Evolutionary conservation across 2,888 invertebrate genomes (phyloP), one percentile per base, ranked within the genome.

Genomic region (Epirrhoe alternata): DNA sequence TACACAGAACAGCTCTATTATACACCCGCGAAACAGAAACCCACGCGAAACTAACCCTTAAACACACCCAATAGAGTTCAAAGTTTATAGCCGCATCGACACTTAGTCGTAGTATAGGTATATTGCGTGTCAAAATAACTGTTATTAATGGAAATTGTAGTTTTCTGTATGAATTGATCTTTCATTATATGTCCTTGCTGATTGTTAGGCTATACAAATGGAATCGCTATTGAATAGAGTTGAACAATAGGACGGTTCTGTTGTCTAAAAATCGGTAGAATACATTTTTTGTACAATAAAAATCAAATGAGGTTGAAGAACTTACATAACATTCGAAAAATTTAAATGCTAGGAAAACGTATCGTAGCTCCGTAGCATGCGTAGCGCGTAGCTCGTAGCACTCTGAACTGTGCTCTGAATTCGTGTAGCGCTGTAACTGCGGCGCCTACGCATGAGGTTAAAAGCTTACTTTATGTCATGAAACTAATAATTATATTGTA

Each of bases 61-160:
- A 73, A 24, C 57, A 6, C 62, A 45, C 61, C 31, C 24, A 66
- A 77, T 81, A 78, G 76, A 76, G 70, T 61, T 56, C 57, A 50
- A 54, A 56, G 17, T 65, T 35, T 59, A 35, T 17, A 71, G 72
- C 54, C 60, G n/a, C 17, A 61, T 53, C 51, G 45, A 77, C 69
- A 77, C 58, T 45, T 70, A 69, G 82, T 80, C 72, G 75, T 72
- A 71, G 68, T 59, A 59, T 59, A 51, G 73, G 66, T 78, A 77
- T 85, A 86, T 84, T 85, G 85, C 86, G 83, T 88, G 86, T 86
- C 86, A 87, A 86, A 88, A 87, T 87, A 86, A 86, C 85, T 85
- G 83, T 86, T 86, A 84, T 86, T 84, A 86, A 86, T 85, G 85
- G 80, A 82, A 86, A 85, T 77, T 81, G 79, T 84, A 83, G 82